Percentiles rank a stretch among this genome's conserved stretches.
phyloP scores from a whole-genome alignment of 2,888 invertebrate species.

The Cheilosia grossa region DNA sequence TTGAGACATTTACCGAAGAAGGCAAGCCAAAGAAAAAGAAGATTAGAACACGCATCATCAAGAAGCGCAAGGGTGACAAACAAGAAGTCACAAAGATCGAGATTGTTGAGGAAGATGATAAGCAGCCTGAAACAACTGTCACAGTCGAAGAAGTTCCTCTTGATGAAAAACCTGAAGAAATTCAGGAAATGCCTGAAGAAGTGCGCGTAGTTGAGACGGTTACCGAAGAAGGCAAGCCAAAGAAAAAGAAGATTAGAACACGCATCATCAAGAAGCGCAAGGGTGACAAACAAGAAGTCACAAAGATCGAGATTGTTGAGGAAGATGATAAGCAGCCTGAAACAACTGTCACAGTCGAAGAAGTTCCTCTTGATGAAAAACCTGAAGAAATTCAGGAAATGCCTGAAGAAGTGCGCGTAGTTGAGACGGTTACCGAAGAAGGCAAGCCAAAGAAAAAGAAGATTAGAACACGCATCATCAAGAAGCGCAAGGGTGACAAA shows the following conservation, averaged over 20 bases:
- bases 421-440: constrained; percentile 76
- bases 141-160: constrained; percentile 74
- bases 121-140: constrained; percentile 77
- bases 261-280: constrained; percentile 79
- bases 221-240: constrained; percentile 78
- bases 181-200: constrained; percentile 80
- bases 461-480: constrained; percentile 76
- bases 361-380: constrained; percentile 77
- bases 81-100: constrained; percentile 82
- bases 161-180: constrained; percentile 76
- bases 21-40: constrained; percentile 69
- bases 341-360: constrained; percentile 78
- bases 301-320: constrained; percentile 81
- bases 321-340: constrained; percentile 80
- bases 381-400: constrained; percentile 77
- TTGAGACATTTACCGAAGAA: constrained; percentile 79
- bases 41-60: constrained; percentile 57
- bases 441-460: constrained; percentile 80
- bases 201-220: constrained; percentile 59
- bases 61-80: constrained; percentile 78
- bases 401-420: constrained; percentile 79
- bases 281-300: constrained; percentile 79
- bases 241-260: constrained; percentile 77
- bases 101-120: constrained; percentile 78
- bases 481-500: constrained; percentile 81